Evolutionary conservation across 2,113 vertebrate species (phyloP).

Genomic region (Ceuthmochares aereus): DNA sequence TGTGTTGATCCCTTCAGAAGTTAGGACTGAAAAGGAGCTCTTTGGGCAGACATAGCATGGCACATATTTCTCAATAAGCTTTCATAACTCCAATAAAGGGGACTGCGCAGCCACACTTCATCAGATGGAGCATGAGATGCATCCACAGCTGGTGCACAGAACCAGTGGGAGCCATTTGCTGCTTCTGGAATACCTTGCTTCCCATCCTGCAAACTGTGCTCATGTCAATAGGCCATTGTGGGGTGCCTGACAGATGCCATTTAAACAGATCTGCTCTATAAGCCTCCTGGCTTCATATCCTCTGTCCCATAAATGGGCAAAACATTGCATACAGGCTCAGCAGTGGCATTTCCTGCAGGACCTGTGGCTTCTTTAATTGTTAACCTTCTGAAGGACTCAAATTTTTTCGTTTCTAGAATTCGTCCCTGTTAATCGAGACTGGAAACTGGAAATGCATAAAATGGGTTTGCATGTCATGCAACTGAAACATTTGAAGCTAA

Average conservation of each 20-base stretch:
- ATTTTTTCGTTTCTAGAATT: not conserved
- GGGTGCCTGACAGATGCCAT: not conserved
- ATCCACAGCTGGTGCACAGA: not conserved
- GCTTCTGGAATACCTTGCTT: not conserved
- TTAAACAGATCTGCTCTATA: not conserved
- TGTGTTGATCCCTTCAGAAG: not conserved
- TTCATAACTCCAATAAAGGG: not conserved
- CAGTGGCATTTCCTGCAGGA: not conserved
- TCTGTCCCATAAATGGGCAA: not conserved
- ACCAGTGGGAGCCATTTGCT: not conserved
- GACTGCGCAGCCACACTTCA: not conserved
- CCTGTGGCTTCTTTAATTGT: not conserved
- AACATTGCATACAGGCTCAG: not conserved
- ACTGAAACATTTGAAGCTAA: not conserved
- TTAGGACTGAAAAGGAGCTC: not conserved
- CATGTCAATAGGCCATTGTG: not conserved
- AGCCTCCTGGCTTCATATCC: not conserved
- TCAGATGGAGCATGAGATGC: not conserved
- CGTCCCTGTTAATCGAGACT: not conserved
- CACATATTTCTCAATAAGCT: not conserved
- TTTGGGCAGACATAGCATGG: not conserved
- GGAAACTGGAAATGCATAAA: not conserved
- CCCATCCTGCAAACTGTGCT: not conserved
- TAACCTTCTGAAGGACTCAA: not conserved
- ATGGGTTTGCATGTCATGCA: accelerated